These are phyloP conservation scores for Microcebus murinus DNA, from an alignment of 2,113 vertebrate genomes.

Conservation along the genomic window DNA sequence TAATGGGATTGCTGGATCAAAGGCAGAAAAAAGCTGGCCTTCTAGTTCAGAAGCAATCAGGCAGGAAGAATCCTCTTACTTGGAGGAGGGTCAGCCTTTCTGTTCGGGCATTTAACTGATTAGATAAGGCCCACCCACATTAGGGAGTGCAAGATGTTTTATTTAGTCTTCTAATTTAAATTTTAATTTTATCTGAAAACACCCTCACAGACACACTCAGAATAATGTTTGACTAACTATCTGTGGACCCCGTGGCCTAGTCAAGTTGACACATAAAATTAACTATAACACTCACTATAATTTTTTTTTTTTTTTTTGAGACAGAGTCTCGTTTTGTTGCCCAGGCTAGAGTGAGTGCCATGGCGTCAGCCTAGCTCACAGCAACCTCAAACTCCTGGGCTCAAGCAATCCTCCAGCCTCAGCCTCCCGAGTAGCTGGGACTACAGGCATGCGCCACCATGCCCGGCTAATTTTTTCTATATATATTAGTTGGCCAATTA, in stretches of 20 bases:
- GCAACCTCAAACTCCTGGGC: no score
- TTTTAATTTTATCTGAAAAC: background rate
- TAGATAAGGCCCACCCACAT: background rate
- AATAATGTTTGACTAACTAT: background rate
- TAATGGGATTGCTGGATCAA: background rate
- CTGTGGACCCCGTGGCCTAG: background rate
- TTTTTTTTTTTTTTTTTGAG: no score
- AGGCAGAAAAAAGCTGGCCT: background rate
- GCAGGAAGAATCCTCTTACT: background rate
- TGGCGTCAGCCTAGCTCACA: no score
- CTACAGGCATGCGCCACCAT: no score
- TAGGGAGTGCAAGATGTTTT: background rate
- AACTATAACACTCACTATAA: background rate
- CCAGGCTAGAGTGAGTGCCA: no score
- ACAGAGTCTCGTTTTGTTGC: no score
- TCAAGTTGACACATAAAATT: background rate
- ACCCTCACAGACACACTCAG: background rate
- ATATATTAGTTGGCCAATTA: no score
- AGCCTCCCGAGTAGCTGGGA: no score
- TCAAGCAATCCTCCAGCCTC: no score
- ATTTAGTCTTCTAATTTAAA: background rate
- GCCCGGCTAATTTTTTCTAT: no score
- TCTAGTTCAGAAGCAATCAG: background rate
- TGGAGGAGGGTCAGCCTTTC: background rate
- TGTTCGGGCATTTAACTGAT: background rate